These are phyloP conservation scores for Platysteira castanea DNA, from an alignment of 2,113 vertebrate species.

Conservation along the genomic window DNA sequence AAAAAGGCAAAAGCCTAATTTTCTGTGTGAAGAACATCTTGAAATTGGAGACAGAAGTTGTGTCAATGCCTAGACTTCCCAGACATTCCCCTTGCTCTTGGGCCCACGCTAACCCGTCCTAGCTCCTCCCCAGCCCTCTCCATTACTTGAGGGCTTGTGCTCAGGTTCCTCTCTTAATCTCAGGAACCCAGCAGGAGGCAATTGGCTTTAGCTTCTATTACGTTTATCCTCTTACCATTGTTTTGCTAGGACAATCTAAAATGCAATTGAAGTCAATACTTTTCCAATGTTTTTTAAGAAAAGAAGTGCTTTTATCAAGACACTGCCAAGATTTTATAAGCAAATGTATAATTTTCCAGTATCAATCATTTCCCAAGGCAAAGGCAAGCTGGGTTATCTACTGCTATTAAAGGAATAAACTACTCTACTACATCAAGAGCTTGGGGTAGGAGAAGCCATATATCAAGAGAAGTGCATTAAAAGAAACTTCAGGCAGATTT, in stretches of 20 bases:
- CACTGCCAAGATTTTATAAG: background rate
- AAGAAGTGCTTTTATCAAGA: conserved; percentile 12
- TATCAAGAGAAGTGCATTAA: background rate
- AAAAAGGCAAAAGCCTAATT: background rate
- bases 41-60: background rate
- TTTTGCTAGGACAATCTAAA: conserved; percentile 20
- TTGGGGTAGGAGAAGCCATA: background rate
- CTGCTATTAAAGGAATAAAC: background rate
- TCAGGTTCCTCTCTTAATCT: background rate
- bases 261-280: background rate
- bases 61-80: background rate
- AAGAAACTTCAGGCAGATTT: background rate
- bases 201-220: conserved; percentile 9
- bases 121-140: background rate
- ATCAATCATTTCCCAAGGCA: background rate
- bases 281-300: background rate
- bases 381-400: background rate
- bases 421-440: background rate
- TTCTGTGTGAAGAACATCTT: background rate
- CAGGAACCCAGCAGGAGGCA: conserved; percentile 30
- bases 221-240: background rate
- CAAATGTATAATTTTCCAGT: background rate
- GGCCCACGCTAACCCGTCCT: background rate
- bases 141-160: background rate
- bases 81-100: background rate